A percentile compares a stretch with the other conserved stretches of the same genome.
Evolutionary conservation across 2,888 invertebrate species (phyloP).

Genomic region (Pristionchus entomophagus): DNA sequence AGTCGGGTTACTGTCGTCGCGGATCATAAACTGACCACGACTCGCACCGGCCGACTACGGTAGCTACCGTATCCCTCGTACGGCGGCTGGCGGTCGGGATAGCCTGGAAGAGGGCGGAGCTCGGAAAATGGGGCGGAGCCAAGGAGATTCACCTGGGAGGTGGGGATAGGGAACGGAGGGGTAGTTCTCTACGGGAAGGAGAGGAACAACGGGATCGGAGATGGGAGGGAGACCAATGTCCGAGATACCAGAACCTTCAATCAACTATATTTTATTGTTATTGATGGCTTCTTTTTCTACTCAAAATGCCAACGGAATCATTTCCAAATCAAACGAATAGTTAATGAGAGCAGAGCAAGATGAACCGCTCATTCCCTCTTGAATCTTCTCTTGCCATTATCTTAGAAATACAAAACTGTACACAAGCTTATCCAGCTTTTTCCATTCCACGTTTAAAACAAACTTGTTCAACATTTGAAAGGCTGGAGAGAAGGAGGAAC

Average conservation of each 20-base stretch:
- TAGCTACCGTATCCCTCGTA: conserved; percentile 33
- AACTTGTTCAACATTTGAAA: too few species aligned
- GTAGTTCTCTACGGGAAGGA: conserved; percentile 34
- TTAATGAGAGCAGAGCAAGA: too few species aligned
- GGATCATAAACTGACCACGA: background rate
- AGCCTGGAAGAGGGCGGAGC: background rate
- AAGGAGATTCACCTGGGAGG: background rate
- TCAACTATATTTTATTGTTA: background rate
- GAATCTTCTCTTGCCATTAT: too few species aligned
- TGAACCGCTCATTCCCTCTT: too few species aligned
- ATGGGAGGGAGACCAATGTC: conserved; percentile 42
- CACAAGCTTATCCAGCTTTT: too few species aligned
- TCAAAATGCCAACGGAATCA: too few species aligned
- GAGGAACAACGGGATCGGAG: conserved; percentile 8
- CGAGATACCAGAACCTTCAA: conserved; percentile 14
- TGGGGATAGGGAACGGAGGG: conserved; percentile 42
- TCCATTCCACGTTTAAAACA: too few species aligned
- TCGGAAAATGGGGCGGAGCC: background rate
- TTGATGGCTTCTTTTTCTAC: too few species aligned
- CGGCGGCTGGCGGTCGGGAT: background rate
- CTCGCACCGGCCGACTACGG: background rate
- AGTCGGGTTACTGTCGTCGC: background rate
- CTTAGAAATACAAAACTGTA: too few species aligned
- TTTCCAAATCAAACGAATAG: too few species aligned
- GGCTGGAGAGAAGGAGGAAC: too few species aligned